A percentile compares a stretch with the other conserved stretches of the same genome.
These are phyloP conservation scores for Elephantulus edwardii DNA, from an alignment of 2,113 vertebrate genomes.

Conservation along the genomic window DNA sequence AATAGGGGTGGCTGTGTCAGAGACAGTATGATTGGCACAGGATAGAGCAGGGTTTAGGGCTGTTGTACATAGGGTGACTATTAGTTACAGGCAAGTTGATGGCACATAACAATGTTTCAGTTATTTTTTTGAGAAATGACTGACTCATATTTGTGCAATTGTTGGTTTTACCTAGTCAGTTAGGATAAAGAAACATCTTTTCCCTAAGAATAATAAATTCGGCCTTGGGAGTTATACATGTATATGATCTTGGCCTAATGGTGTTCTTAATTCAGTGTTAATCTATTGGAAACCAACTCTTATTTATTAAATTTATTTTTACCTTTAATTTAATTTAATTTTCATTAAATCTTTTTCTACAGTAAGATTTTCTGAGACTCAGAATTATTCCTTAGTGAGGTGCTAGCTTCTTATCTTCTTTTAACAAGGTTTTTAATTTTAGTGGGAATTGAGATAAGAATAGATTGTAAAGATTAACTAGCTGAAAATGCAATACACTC, in stretches of 20 bases:
- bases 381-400: constrained; percentile 58
- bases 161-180: background rate
- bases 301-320: constrained; percentile 53
- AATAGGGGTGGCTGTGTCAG: too few species aligned
- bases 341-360: constrained; percentile 37
- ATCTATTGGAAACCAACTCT: background rate
- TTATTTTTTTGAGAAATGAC: constrained; percentile 14
- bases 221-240: background rate
- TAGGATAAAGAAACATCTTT: constrained; percentile 30
- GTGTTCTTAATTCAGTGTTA: background rate
- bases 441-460: constrained; percentile 58
- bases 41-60: too few species aligned
- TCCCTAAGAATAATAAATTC: constrained; percentile 42
- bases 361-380: background rate
- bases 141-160: background rate
- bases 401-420: constrained; percentile 61
- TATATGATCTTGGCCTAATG: background rate
- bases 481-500: constrained; percentile 21
- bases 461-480: constrained; percentile 59
- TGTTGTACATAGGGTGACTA: too few species aligned
- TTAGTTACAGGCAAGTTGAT: too few species aligned
- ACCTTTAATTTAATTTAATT: constrained; percentile 70
- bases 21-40: too few species aligned
- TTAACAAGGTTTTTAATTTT: constrained; percentile 73
- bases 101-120: too few species aligned